Base-by-base conservation (phyloP, 2,113 vertebrate species). In the Pagrus major region DNA sequence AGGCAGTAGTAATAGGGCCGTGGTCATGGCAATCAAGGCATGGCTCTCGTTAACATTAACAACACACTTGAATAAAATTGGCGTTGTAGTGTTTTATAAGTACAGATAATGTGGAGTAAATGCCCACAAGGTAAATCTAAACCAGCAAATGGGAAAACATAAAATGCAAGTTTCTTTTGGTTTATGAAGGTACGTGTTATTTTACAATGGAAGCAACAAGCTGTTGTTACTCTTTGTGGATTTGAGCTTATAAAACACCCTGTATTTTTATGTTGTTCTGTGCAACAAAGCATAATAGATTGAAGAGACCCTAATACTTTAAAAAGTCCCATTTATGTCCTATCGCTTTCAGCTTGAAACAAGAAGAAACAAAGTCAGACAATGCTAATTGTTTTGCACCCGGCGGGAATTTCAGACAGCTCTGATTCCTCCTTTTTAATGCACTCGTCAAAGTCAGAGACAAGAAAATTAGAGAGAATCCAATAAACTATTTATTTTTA, bases 401-500 rank as follows among this genome's bases (percentile, higher is more conserved):
- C 42, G 39, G 20, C 8, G 10, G 39, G 37, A 27, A 66, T 84
- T 58, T 78, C 46, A 67, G 46, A 33, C 42, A 0, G 37, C 33
- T 52, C 42, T 68, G 31, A 78, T 56, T 39, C 55, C 71, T 73
- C 33, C 21, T 66, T 70, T 35, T 76, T 81, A 79, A 66, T 64
- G 25, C 72, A 55, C 49, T 70, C 16, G 11, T 78, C 82, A 81
- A 78, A 80, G 66, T 71, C 54, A 75, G 59, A 75, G 33, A 64
- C 49, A 72, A 73, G 71, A 47, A 79, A 84, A 77, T 84, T 51
- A 67, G 52, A 73, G 37, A 41, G 46, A 80, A 76, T 39, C 37
- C 55, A 81, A 72, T 75, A 63, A 71, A 65, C 21, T 12, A 27
- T 65, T 73, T 67, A 61, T 73, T 73, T 81, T 51, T 61, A n/a